These are phyloP conservation scores for Enteromius radiatus DNA, from an alignment of 2,797 vertebrate species.

Conservation along the genomic window DNA sequence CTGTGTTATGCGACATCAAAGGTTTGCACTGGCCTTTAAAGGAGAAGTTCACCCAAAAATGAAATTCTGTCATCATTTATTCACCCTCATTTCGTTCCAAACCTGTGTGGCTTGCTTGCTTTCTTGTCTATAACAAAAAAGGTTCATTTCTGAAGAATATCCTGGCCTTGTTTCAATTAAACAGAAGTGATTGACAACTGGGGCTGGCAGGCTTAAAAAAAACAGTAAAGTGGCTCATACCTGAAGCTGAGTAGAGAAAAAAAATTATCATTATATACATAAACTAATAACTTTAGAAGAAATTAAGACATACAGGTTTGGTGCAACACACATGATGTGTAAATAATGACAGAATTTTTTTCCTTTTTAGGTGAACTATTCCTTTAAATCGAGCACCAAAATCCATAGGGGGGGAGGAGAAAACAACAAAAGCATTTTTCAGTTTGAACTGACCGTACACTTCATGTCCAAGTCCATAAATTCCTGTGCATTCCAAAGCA, in stretches of 20 bases:
- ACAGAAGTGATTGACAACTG: not conserved
- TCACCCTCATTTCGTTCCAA: not conserved
- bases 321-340: not conserved
- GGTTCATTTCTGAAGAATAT: not conserved
- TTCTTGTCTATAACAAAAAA: not conserved
- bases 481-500: slow-evolving; percentile 29
- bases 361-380: not conserved
- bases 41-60: not conserved
- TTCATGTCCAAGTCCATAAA: slow-evolving; percentile 18
- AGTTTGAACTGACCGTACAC: slow-evolving; percentile 12
- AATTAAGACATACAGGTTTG: not conserved
- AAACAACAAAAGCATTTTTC: slow-evolving; percentile 17
- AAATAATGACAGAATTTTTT: not conserved
- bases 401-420: not conserved
- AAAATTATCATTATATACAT: too few species aligned
- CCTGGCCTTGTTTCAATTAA: not conserved
- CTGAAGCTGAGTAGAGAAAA: not conserved
- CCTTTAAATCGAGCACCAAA: not conserved
- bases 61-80: not conserved
- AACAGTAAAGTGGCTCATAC: not conserved
- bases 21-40: not conserved
- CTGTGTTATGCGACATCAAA: slow-evolving; percentile 12
- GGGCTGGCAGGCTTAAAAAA: not conserved
- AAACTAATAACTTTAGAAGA: not conserved
- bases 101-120: not conserved